Conservation (phyloP, 35 echinoderm and acorn worm species). For the Amphiura filiformis region DNA sequence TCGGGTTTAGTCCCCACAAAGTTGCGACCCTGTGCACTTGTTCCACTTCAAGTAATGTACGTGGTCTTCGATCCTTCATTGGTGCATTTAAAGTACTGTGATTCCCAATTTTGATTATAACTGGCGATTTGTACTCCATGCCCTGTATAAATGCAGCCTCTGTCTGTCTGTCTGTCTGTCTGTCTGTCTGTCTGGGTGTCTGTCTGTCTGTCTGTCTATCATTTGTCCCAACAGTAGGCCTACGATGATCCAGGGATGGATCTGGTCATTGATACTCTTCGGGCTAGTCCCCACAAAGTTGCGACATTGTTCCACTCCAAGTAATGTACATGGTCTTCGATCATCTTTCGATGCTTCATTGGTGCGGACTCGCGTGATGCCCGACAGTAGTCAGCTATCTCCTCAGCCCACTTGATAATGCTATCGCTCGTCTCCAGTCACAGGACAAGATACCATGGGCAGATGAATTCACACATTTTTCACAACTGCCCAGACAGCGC, state of each 20-base stretch:
- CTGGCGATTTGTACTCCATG: no score
- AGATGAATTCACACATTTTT: constrained; percentile 34
- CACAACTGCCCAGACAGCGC: neutral
- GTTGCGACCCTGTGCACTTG: constrained; percentile 51
- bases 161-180: no score
- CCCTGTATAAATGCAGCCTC: no score
- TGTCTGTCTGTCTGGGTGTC: no score
- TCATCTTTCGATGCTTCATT: constrained; percentile 55
- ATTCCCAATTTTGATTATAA: no score
- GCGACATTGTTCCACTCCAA: constrained; percentile 40
- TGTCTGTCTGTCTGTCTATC: constrained; percentile 42
- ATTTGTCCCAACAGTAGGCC: constrained; percentile 11
- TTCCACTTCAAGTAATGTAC: constrained; percentile 15
- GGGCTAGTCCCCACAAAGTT: constrained; percentile 27
- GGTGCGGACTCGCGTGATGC: constrained; percentile 42
- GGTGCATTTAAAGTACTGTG: no score
- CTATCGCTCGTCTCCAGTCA: constrained; percentile 38
- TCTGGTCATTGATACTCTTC: constrained; percentile 55
- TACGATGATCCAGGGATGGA: constrained; percentile 41
- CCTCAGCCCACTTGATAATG: constrained; percentile 38
- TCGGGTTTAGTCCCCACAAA: constrained; percentile 25
- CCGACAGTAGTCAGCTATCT: constrained; percentile 1
- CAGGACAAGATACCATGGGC: constrained; percentile 40
- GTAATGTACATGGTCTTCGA: constrained; percentile 28
- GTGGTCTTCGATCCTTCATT: constrained; percentile 43